Evolutionary conservation across 1,140 invertebrate species (phyloP).

Genomic region (Asobara japonica): DNA sequence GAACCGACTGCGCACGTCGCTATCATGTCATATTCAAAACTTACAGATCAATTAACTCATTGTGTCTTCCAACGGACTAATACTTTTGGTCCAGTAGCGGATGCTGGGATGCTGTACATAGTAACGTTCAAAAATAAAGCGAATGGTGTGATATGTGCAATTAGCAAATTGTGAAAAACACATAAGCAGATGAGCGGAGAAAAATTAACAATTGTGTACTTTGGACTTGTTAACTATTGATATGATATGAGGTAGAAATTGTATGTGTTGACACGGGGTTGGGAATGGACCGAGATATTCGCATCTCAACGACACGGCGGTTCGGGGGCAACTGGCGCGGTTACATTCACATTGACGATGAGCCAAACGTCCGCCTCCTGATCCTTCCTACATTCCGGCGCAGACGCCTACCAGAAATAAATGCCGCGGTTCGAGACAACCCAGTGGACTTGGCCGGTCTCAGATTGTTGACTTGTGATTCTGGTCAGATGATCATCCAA

Average conservation of each 20-base stretch:
- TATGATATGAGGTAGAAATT: constrained; percentile 4
- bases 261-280: constrained; percentile 25
- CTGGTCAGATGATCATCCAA: too few species aligned
- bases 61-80: too few species aligned
- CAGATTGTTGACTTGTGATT: too few species aligned
- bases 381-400: constrained; percentile 50
- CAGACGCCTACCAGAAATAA: constrained; percentile 57
- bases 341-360: constrained; percentile 21
- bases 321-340: constrained; percentile 59
- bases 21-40: background rate
- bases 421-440: constrained; percentile 28
- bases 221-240: background rate
- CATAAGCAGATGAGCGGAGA: too few species aligned
- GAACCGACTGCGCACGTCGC: background rate
- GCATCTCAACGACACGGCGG: constrained; percentile 62
- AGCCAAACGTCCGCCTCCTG: constrained; percentile 47
- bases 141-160: background rate
- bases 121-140: too few species aligned
- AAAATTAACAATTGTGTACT: too few species aligned
- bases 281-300: constrained; percentile 41
- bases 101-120: too few species aligned
- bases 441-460: background rate
- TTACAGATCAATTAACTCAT: too few species aligned
- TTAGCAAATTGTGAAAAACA: background rate
- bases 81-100: too few species aligned